Evolutionary conservation across 2,888 invertebrate genomes (phyloP).

Genomic region (Myopa testacea): DNA sequence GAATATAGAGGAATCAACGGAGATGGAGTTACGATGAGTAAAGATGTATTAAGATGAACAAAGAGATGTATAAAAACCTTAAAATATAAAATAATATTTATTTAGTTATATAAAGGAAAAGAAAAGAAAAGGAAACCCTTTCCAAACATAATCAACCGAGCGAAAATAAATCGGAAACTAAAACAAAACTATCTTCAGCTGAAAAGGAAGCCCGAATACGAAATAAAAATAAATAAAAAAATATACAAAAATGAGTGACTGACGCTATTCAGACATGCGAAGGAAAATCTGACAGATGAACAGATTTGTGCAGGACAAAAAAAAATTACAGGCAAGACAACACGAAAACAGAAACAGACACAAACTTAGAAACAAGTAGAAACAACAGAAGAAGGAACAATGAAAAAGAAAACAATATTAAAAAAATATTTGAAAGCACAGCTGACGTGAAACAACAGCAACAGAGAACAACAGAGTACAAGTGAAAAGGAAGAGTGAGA

Average conservation of each 20-base stretch:
- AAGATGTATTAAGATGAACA: too few species aligned
- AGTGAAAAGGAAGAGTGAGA: slow-evolving; percentile 51
- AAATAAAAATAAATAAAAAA: too few species aligned
- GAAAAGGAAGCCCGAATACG: slow-evolving; percentile 48
- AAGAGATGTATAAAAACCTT: too few species aligned
- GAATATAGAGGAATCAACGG: too few species aligned
- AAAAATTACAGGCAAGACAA: slow-evolving; percentile 13
- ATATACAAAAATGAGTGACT: slow-evolving; percentile 3
- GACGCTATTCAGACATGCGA: not conserved
- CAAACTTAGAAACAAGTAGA: not conserved
- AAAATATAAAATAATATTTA: too few species aligned
- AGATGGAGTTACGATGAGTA: too few species aligned
- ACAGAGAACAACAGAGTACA: slow-evolving; percentile 52
- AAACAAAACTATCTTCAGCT: not conserved
- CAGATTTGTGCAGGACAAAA: slow-evolving; percentile 14
- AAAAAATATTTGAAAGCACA: slow-evolving; percentile 6
- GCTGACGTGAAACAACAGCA: slow-evolving; percentile 22
- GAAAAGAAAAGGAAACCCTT: too few species aligned
- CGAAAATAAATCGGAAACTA: not conserved
- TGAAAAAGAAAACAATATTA: slow-evolving; percentile 18
- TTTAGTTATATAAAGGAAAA: too few species aligned
- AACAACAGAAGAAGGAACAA: not conserved
- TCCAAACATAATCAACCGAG: too few species aligned
- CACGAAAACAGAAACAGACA: not conserved
- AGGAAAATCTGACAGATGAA: not conserved